Evolutionary conservation across 2,113 vertebrate genomes (phyloP), one percentile per base, ranked within the genome.

Genomic region (Sclerurus mexicanus): DNA sequence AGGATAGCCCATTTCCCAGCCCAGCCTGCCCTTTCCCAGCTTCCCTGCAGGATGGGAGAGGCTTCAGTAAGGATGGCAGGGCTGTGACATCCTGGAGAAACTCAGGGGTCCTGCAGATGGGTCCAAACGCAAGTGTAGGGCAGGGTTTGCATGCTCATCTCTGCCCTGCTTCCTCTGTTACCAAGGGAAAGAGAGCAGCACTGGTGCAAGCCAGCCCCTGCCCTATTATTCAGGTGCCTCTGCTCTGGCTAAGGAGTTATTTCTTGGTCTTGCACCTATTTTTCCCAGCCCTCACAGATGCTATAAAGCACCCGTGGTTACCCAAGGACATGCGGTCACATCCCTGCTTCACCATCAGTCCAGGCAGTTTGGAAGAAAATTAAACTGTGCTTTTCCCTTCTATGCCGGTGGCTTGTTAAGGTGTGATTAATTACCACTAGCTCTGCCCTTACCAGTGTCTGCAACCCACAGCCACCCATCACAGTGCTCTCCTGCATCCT

Each of bases 351-450:
- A 31, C 21, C 39, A 62, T 7, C 74, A n/a, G 58, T 53, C 35
- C 78, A 46, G 53, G 35, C 14, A 19, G 18, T 22, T 15, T 5
- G 19, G 56, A 50, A 55, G 75, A 78, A 79, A 87, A 92, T 33
- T 24, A 59, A 90, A 50, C 14, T 6, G 25, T 16, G 40, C n/a
- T 69, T 74, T 77, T n/a, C 21, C 40, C 58, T 2, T 2, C 0
- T 1, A 19, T 1, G 7, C 46, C 0, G 0, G 68, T 7, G 64
- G 55, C 40, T 95, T 2, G 0, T 37, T 66, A 31, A 0, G 0
- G 25, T 4, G 56, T 74, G 80, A 91, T 81, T 74, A 78, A 95
- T 77, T 49, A 75, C 50, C 0, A 0, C n/a, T 4, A 31, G 46
- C 28, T 71, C 87, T 53, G 73, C 73, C 4, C 0, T 31, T 63